Evolutionary conservation across 1,140 invertebrate species (phyloP).

Genomic region (Caenorhabditis inopinata): DNA sequence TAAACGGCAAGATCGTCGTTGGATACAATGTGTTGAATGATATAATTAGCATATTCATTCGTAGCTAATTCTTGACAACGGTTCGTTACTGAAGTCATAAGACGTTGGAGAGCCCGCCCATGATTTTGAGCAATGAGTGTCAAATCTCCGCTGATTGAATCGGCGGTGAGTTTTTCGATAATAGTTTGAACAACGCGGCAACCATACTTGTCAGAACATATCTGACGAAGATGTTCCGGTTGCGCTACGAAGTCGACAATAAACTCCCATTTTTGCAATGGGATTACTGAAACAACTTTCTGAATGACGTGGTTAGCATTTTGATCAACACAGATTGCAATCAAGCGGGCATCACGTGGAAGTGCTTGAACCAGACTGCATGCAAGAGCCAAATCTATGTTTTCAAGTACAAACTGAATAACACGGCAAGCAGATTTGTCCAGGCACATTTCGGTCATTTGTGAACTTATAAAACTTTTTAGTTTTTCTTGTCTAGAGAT

Average conservation of each 20-base stretch:
- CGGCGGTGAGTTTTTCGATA: not conserved
- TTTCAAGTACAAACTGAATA: constrained; percentile 34
- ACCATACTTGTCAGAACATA: not conserved
- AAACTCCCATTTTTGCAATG: not conserved
- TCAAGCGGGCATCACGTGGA: constrained; percentile 19
- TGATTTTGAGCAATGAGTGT: not conserved
- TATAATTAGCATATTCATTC: constrained; percentile 17
- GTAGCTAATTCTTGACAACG: not conserved
- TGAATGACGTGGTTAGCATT: constrained; percentile 13
- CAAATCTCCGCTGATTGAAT: not conserved
- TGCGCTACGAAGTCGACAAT: not conserved
- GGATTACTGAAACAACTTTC: not conserved
- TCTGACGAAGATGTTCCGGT: not conserved
- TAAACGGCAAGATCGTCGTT: not conserved
- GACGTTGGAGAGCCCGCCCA: not conserved
- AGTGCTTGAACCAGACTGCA: not conserved
- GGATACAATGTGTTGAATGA: constrained; percentile 6
- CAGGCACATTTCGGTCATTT: constrained; percentile 38
- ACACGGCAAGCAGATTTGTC: constrained; percentile 50
- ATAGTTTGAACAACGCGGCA: constrained; percentile 4
- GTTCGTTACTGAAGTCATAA: not conserved
- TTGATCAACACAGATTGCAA: constrained; percentile 14
- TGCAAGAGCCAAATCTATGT: not conserved
- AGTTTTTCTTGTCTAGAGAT: not conserved
- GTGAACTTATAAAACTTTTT: not conserved